Base-by-base conservation (phyloP, 53 echinoderm and acorn worm species). In the Paracentrotus lividus region DNA sequence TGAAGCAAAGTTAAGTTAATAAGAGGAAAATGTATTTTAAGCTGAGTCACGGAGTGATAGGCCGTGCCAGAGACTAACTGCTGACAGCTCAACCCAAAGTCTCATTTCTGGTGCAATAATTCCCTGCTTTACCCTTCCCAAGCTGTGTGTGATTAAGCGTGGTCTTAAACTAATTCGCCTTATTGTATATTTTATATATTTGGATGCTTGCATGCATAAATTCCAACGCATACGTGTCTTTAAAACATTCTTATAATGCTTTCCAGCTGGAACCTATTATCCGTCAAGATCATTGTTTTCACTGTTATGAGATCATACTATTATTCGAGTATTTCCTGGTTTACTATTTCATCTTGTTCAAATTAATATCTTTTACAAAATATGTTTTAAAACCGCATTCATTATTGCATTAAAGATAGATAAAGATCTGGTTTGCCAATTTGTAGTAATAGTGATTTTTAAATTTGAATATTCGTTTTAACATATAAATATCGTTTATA, bases 141-240 rank as follows among this genome's bases (percentile, higher is more conserved):
- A 55, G 86, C 86, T 57, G 53, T 8, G 4, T 18, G 21, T 86
- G 86, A 86, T 86, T 86, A 86, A 56, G 86, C 86, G 86, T 32
- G 86, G 86, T 55, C 86, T 86, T 86, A 86, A 86, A 86, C 55
- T 86, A 86, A 86, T 86, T 86, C 56, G 57, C 86, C 31, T 86
- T 86, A 86, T 86, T 56, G n/a, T 56, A 86, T 33, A 45, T 45
- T n/a, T 81, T 47, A 81, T 44, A 81, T 81, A 27, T n/a, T n/a
- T n/a, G 47, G 81, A 26, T 81, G 47, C 47, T 26, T 6, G 81
- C 47, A 47, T 6, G 81, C 81, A 78, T 47, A 26, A 47, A 45
- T 47, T 81, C 81, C n/a, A 81, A n/a, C n/a, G 81, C 26, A 2
- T 45, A 81, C 81, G 81, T 81, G 47, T 5, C 26, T 12, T 12